phyloP scores from a whole-genome alignment of 2,113 vertebrate genomes.

The Semicossyphus pulcher region DNA sequence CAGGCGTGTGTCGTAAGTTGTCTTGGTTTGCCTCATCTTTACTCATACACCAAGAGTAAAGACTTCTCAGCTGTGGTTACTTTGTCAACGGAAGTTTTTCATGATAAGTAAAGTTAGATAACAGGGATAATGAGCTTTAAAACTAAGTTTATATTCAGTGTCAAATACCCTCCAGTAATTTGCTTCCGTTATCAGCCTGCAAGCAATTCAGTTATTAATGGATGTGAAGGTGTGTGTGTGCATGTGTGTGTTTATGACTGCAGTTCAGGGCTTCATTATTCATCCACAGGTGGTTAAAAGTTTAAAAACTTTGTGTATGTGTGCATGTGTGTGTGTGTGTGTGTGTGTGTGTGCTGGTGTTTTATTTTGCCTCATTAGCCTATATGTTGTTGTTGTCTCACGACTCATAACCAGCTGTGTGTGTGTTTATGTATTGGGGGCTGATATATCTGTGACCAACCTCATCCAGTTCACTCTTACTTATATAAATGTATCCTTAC shows the following conservation, averaged over 20 bases:
- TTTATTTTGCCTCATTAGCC: conserved; percentile 2
- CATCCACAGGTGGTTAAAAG: conserved; percentile 5
- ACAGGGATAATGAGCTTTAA: conserved; percentile 7
- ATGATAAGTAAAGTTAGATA: neutral
- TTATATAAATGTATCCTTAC: neutral
- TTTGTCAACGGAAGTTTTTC: too few relatives aligned
- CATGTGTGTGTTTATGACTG: neutral
- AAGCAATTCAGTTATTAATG: neutral
- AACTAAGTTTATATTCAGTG: neutral
- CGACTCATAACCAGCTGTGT: neutral
- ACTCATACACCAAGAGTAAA: too few relatives aligned
- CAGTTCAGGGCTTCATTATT: neutral
- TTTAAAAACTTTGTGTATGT: neutral
- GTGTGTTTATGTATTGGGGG: neutral
- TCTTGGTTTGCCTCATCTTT: too few relatives aligned
- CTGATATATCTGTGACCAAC: neutral
- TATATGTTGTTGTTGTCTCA: neutral
- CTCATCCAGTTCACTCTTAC: neutral
- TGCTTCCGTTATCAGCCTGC: neutral
- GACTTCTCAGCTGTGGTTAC: too few relatives aligned
- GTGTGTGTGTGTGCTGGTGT: neutral
- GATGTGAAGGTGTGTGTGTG: neutral
- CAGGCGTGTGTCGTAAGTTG: too few relatives aligned
- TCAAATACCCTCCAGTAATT: conserved; percentile 2
- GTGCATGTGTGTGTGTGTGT: neutral